Conservation (phyloP, 1,140 invertebrate genomes). For the Hermetia illucens region DNA sequence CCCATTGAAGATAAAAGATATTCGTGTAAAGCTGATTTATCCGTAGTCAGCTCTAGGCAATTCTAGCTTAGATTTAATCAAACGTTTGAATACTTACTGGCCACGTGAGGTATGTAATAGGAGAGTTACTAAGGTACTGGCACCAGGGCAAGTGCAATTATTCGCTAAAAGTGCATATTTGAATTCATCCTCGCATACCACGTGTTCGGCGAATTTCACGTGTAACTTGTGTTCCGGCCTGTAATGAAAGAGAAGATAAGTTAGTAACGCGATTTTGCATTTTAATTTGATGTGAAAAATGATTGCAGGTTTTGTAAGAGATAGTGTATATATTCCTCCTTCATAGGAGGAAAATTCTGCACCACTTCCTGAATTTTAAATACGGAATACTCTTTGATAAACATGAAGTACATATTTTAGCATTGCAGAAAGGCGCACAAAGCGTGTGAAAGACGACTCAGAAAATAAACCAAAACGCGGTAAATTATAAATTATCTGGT, state of each 20-base stretch:
- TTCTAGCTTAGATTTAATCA: no score
- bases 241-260: slow-evolving; percentile 4
- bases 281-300: no score
- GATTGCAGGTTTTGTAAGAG: no score
- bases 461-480: no score
- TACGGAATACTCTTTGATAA: no score
- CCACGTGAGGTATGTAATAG: slow-evolving; percentile 90
- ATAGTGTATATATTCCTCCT: no score
- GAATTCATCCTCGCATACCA: slow-evolving; percentile 95
- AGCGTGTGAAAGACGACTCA: no score
- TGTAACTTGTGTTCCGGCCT: slow-evolving; percentile 95
- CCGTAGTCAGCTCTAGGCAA: not conserved
- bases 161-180: slow-evolving; percentile 94
- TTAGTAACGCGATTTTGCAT: slow-evolving; percentile 13
- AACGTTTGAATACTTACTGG: slow-evolving; percentile 53
- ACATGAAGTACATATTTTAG: no score
- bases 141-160: slow-evolving; percentile 94
- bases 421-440: no score
- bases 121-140: slow-evolving; percentile 89
- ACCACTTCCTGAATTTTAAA: no score
- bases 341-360: no score
- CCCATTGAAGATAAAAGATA: not conserved
- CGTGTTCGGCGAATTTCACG: slow-evolving; percentile 94
- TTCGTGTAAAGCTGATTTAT: not conserved
- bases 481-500: no score